Percentiles rank a stretch among this genome's conserved stretches.
Conservation (phyloP, 2,113 vertebrate genomes). For the Equus quagga region DNA sequence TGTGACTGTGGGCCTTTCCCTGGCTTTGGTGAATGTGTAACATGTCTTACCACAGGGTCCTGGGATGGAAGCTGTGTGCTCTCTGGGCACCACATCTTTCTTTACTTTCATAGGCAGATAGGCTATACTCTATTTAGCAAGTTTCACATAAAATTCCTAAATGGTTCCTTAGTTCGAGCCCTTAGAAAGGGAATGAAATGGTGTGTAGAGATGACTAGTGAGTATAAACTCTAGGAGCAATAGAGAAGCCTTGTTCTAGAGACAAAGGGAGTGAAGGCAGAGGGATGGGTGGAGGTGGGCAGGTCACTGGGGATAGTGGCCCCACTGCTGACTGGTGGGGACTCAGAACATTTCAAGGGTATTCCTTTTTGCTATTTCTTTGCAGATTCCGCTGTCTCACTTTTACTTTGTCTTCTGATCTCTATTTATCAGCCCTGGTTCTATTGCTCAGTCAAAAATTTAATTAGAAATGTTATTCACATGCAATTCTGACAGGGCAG, state of each 20-base stretch:
- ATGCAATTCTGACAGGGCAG: neutral
- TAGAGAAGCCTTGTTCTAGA: neutral
- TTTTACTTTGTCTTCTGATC: neutral
- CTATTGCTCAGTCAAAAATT: neutral
- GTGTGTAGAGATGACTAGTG: neutral
- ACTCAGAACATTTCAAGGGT: neutral
- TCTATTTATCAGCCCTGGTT: neutral
- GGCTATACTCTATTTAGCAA: neutral
- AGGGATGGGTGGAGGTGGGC: neutral
- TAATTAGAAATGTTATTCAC: neutral
- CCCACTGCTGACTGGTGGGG: neutral
- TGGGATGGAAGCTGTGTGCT: neutral
- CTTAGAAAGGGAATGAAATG: neutral
- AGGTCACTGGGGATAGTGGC: accelerated
- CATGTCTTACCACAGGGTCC: accelerated
- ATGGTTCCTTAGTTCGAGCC: neutral
- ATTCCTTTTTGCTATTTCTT: neutral
- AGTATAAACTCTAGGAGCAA: neutral
- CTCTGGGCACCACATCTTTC: neutral
- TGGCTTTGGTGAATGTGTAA: neutral
- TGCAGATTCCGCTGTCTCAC: neutral
- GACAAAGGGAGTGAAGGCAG: neutral
- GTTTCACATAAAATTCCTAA: neutral
- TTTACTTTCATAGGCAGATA: neutral
- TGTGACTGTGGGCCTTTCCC: accelerated